Percentiles rank a stretch among this genome's conserved stretches.
phyloP scores from a whole-genome alignment of 37 sponge, comb jelly and placozoan genomes.

The Hormiphora californensis region DNA sequence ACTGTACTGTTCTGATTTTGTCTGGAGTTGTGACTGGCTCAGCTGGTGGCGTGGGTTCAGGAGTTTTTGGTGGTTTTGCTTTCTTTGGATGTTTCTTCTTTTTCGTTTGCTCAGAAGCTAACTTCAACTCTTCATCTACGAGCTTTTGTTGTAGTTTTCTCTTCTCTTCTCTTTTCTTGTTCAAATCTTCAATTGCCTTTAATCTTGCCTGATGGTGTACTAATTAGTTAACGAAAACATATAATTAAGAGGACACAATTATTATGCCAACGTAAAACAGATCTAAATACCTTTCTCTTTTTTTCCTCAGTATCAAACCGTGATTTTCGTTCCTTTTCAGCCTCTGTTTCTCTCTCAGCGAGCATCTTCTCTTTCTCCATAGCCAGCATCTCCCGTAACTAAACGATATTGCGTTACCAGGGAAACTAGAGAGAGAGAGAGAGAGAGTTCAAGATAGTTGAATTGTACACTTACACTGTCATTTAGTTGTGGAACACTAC shows the following conservation, averaged over 20 bases:
- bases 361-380: conserved; percentile 20
- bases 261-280: not conserved
- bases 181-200: conserved; percentile 69
- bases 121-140: conserved; percentile 67
- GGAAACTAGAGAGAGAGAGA: too few species aligned
- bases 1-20: too few species aligned
- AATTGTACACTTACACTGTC: too few species aligned
- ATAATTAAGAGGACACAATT: not conserved
- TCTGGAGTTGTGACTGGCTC: too few species aligned
- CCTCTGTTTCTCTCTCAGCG: not conserved
- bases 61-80: conserved; percentile 30
- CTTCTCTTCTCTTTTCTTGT: conserved; percentile 77
- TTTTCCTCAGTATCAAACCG: conserved; percentile 25
- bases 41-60: too few species aligned
- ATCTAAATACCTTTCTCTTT: conserved; percentile 15
- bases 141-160: conserved; percentile 58
- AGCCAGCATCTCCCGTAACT: conserved; percentile 22
- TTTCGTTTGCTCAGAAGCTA: not conserved
- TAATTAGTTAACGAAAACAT: not conserved
- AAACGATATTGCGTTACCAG: not conserved
- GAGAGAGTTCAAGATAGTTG: too few species aligned
- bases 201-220: conserved; percentile 53
- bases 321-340: not conserved
- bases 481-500: too few species aligned
- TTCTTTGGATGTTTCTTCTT: not conserved